phyloP scores from a whole-genome alignment of 30 jellyfish, hydroid and myxozoan species.

The Mastigias papua region DNA sequence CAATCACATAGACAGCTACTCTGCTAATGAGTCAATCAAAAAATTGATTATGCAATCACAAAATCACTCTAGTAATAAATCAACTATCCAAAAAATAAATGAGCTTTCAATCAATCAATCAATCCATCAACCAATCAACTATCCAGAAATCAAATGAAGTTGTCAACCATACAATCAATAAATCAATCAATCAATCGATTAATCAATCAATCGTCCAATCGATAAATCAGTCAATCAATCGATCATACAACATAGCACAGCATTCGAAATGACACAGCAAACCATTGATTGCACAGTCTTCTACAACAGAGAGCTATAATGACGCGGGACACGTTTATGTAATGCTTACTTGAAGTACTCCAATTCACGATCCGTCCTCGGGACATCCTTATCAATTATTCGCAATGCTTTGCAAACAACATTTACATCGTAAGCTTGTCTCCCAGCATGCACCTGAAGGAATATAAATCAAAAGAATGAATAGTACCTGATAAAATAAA shows the following conservation, averaged over 20 bases:
- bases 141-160: too few relatives aligned
- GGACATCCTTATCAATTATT: constrained; percentile 92
- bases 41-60: too few relatives aligned
- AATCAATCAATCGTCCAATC: too few relatives aligned
- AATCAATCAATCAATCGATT: too few relatives aligned
- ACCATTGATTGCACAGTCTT: not conserved
- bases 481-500: not conserved
- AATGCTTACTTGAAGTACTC: constrained; percentile 68
- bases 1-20: too few relatives aligned
- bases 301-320: not conserved
- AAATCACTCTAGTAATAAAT: not conserved
- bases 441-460: constrained; percentile 86
- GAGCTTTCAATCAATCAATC: too few relatives aligned
- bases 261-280: not conserved
- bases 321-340: not conserved
- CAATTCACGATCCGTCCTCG: constrained; percentile 90
- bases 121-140: not conserved
- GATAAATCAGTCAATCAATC: not conserved
- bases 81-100: too few relatives aligned
- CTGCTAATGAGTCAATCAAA: too few relatives aligned
- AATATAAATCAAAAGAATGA: not conserved
- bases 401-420: constrained; percentile 70
- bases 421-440: constrained; percentile 70
- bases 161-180: too few relatives aligned
- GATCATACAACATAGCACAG: not conserved